Conservation (phyloP, 2,888 invertebrate species). For the Lapara coniferarum region DNA sequence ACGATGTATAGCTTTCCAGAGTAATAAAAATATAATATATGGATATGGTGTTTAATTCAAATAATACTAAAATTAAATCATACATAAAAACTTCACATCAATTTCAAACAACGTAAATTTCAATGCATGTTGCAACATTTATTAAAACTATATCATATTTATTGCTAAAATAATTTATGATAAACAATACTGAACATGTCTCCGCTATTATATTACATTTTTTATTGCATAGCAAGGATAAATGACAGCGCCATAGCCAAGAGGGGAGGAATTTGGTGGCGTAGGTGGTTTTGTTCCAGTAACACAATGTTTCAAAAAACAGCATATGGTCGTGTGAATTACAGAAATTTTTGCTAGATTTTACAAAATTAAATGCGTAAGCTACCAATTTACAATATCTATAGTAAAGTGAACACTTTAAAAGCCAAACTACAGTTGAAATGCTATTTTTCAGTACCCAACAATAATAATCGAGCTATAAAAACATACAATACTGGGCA, state of each 20-base stretch:
- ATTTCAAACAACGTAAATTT: background rate
- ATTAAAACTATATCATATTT: background rate
- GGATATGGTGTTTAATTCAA: slow-evolving; percentile 5
- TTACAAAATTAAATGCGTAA: background rate
- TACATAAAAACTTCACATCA: slow-evolving; percentile 12
- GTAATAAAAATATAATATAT: slow-evolving; percentile 22
- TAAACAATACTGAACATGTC: slow-evolving; percentile 4
- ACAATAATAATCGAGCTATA: too few relatives aligned
- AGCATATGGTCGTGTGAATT: too few relatives aligned
- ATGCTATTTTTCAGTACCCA: background rate
- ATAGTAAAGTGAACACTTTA: background rate
- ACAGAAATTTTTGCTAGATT: background rate
- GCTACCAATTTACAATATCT: background rate
- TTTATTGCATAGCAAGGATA: too few relatives aligned
- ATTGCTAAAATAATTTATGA: slow-evolving; percentile 12
- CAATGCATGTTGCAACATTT: background rate
- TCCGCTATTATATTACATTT: too few relatives aligned
- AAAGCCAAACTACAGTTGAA: slow-evolving; percentile 1
- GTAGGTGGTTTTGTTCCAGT: too few relatives aligned
- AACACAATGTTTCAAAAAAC: too few relatives aligned
- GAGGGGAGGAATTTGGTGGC: too few relatives aligned
- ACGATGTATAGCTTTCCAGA: slow-evolving; percentile 23
- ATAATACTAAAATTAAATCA: background rate
- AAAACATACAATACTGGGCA: too few relatives aligned
- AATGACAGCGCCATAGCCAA: too few relatives aligned